phyloP scores from a whole-genome alignment of 1,140 invertebrate genomes.

The Eciton burchellii region DNA sequence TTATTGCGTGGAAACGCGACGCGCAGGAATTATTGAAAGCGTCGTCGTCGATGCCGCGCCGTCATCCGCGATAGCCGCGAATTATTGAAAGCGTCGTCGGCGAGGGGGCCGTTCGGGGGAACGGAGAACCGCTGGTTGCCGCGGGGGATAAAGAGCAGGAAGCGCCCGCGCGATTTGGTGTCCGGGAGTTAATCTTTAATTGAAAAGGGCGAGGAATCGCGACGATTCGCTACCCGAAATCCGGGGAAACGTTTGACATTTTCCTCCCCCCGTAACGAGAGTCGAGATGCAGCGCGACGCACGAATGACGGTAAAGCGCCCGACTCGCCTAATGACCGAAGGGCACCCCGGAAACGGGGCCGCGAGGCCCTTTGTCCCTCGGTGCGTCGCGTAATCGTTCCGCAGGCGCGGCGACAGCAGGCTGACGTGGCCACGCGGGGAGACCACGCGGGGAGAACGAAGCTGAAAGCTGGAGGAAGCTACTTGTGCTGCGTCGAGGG shows the following conservation, averaged over 20 bases:
- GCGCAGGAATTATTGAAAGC: conserved; percentile 55
- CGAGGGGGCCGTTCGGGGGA: background rate
- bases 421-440: conserved; percentile 43
- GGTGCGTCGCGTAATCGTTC: conserved; percentile 10
- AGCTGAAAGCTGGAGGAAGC: too few relatives aligned
- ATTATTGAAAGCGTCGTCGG: conserved; percentile 53
- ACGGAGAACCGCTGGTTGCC: too few relatives aligned
- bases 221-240: too few relatives aligned
- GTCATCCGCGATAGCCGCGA: conserved; percentile 45
- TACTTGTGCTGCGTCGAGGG: conserved; percentile 53
- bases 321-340: conserved; percentile 22
- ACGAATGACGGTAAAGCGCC: background rate
- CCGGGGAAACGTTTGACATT: too few relatives aligned
- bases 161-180: background rate
- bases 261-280: background rate
- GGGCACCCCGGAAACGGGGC: conserved; percentile 6
- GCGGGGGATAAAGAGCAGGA: too few relatives aligned
- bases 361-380: conserved; percentile 38
- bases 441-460: too few relatives aligned
- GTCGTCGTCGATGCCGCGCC: background rate
- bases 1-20: conserved; percentile 50
- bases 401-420: background rate
- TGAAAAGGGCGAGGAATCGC: too few relatives aligned
- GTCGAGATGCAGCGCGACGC: background rate
- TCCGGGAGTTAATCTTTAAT: too few relatives aligned